A percentile compares a stretch with the other conserved stretches of the same genome.
Evolutionary conservation across 2,888 invertebrate genomes (phyloP).

Genomic region (Lamproptera curius): DNA sequence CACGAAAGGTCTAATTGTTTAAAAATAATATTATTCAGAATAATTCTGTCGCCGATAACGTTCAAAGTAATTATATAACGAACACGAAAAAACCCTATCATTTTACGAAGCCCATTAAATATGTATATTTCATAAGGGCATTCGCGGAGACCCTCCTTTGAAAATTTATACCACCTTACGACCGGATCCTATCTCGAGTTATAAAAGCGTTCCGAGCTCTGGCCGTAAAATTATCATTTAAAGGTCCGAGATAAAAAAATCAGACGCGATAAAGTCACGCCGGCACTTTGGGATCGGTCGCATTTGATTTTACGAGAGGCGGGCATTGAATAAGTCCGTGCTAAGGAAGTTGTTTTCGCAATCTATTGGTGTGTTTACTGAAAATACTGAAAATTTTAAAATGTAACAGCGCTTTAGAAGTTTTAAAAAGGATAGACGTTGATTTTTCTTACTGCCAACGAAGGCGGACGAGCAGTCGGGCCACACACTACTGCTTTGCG

Average conservation of each 20-base stretch:
- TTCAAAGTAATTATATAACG: background rate
- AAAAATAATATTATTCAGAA: too few species aligned
- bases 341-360: background rate
- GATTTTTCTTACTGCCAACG: too few species aligned
- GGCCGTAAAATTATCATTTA: slow-evolving; percentile 16
- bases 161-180: slow-evolving; percentile 8
- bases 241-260: slow-evolving; percentile 1
- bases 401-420: too few species aligned
- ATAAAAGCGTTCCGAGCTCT: slow-evolving; percentile 7
- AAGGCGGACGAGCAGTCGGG: too few species aligned
- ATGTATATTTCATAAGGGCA: slow-evolving; percentile 1
- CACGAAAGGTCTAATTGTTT: too few species aligned
- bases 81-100: background rate
- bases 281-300: background rate
- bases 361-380: background rate
- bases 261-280: background rate
- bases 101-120: background rate
- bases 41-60: background rate
- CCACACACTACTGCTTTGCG: too few species aligned
- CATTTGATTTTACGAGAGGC: slow-evolving; percentile 3
- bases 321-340: background rate
- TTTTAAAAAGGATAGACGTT: too few species aligned
- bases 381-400: too few species aligned
- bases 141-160: background rate
- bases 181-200: slow-evolving; percentile 1